A percentile compares a stretch with the other conserved stretches of the same genome.
These are phyloP conservation scores for Druon quercuslanigerum DNA, from an alignment of 1,140 invertebrate genomes.

Conservation along the genomic window DNA sequence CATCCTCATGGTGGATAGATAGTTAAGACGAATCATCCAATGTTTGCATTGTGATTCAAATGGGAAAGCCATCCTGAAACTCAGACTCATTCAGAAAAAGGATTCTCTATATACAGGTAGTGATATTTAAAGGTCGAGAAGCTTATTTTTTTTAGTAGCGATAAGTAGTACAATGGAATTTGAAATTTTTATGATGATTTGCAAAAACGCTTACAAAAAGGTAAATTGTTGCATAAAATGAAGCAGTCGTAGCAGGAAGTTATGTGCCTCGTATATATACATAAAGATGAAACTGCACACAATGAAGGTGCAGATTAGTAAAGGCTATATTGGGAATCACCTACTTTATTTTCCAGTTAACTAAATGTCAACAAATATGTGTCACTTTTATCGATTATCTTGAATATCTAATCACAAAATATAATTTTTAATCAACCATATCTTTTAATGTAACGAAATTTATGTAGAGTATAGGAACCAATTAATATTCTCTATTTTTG, in stretches of 20 bases:
- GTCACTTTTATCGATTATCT: not conserved
- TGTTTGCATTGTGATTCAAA: slow-evolving; percentile 63
- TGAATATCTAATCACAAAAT: not conserved
- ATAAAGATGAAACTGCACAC: not conserved
- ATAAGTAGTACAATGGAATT: too few relatives aligned
- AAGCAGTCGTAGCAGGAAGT: not conserved
- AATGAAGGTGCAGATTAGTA: slow-evolving; percentile 21
- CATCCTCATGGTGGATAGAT: slow-evolving; percentile 31
- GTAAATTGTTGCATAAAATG: not conserved
- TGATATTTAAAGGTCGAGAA: too few relatives aligned
- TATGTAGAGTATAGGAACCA: not conserved
- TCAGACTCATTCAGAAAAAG: not conserved
- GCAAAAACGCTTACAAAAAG: too few relatives aligned
- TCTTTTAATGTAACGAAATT: not conserved
- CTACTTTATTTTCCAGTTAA: not conserved
- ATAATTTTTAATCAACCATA: not conserved
- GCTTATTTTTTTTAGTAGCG: too few relatives aligned
- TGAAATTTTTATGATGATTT: too few relatives aligned
- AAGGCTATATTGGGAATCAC: slow-evolving; percentile 12
- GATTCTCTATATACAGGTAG: too few relatives aligned
- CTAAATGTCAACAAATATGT: slow-evolving; percentile 13
- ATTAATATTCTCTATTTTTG: too few relatives aligned
- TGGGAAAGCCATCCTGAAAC: slow-evolving; percentile 46
- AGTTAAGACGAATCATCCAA: too few relatives aligned
- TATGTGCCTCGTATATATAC: too few relatives aligned